These are phyloP conservation scores for Nerophis ophidion DNA, from an alignment of 2,113 vertebrate genomes.

Conservation along the genomic window DNA sequence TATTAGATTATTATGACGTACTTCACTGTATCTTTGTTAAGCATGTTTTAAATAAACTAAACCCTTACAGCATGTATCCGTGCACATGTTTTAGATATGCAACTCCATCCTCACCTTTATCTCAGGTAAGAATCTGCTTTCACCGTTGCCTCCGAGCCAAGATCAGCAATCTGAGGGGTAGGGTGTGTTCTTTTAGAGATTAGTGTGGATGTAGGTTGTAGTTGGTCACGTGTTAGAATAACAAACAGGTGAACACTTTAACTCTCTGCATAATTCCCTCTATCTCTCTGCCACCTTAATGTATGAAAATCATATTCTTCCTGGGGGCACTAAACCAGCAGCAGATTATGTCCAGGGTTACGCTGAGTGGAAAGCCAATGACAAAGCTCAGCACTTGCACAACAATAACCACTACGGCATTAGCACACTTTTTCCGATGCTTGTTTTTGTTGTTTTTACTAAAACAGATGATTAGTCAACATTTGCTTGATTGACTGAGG, in stretches of 20 bases:
- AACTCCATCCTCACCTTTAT: constrained; percentile 46
- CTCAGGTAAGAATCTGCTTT: constrained; percentile 71
- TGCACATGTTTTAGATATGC: constrained; percentile 45
- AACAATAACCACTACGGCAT: constrained; percentile 54
- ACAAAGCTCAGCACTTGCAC: constrained; percentile 53
- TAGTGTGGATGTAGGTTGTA: constrained; percentile 62
- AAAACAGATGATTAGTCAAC: neutral
- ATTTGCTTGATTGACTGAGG: neutral
- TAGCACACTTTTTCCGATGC: constrained; percentile 35
- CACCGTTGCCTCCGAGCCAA: constrained; percentile 53
- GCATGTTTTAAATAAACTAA: too few species aligned
- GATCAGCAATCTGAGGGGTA: constrained; percentile 67
- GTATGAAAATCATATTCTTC: constrained; percentile 69
- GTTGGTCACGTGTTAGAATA: constrained; percentile 60
- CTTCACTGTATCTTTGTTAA: too few species aligned
- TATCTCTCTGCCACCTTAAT: constrained; percentile 62
- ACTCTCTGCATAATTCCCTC: constrained; percentile 67
- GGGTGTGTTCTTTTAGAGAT: constrained; percentile 69
- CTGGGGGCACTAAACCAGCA: constrained; percentile 61
- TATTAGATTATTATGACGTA: too few species aligned
- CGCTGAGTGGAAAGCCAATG: constrained; percentile 63
- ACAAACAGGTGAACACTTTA: constrained; percentile 72
- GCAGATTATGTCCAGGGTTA: constrained; percentile 68
- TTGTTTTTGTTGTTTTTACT: constrained; percentile 7
- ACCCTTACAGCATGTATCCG: neutral